Percentiles rank a stretch among this genome's conserved stretches.
Conservation (phyloP, 2,113 vertebrate species). For the Erythrocercus mccallii region DNA sequence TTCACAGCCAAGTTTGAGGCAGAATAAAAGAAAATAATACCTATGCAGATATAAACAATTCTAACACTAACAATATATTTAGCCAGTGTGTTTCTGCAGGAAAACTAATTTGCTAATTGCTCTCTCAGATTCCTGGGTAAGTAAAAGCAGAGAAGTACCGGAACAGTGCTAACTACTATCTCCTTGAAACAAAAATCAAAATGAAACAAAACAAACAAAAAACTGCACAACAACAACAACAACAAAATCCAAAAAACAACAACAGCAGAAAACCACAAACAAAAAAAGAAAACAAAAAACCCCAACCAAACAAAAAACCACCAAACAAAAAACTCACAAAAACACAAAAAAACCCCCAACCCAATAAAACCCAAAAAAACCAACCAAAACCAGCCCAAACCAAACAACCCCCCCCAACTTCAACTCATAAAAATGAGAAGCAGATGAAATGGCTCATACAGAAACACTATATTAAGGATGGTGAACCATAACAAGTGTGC, state of each 20-base stretch:
- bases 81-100: not conserved
- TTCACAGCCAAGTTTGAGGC: not conserved
- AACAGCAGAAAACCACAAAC: not conserved
- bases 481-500: not conserved
- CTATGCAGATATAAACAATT: not conserved
- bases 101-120: not conserved
- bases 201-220: not conserved
- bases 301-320: not conserved
- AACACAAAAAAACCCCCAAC: not conserved
- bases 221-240: not conserved
- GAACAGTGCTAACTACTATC: not conserved
- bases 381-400: not conserved
- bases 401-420: fast-evolving
- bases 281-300: not conserved
- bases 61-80: not conserved
- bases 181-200: not conserved
- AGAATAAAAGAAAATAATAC: not conserved
- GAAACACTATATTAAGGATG: not conserved
- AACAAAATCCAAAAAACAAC: not conserved
- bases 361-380: not conserved
- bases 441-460: not conserved
- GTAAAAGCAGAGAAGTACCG: not conserved
- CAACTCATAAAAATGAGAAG: not conserved
- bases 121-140: not conserved
- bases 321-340: not conserved